Base-by-base conservation (phyloP, 23 tunicate species). In the Corella eumyota region DNA sequence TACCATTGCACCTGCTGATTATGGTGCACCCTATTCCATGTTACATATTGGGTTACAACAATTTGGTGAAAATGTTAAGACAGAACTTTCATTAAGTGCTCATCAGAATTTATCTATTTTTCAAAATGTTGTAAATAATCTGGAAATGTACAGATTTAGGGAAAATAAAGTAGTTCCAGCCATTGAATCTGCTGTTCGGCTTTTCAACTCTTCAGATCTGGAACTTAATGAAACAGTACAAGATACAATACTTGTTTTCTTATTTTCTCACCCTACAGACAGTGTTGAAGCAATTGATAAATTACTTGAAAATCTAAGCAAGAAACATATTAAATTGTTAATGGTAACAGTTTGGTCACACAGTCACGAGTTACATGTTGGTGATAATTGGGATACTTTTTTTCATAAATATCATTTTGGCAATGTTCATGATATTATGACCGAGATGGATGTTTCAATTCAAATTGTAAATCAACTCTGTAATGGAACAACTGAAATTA, bases 81-180 rank as follows among this genome's bases (percentile, higher is more conserved):
- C 25, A 27, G 62, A 55, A 22, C 22, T 75, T 25, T n/a, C n/a
- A 2, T 34, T 75, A 0, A 24, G 36, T n/a, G 35, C 27, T 30
- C 34, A 66, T n/a, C 81, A 75, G 56, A 57, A 64, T 24, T 30
- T 65, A 45, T 23, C 45, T 17, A 54, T 57, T 45, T 28, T 75
- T 4, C 25, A 32, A 30, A 66, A 65, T 31, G 21, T 73, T 17
- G 36, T 75, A 2, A 5, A 57, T n/a, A 48, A 66, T 19, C 25
- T 75, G 72, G 73, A 75, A 33, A 32, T 75, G 64, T 73, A 75
- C 30, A 36, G 68, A 7, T 38, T 64, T 28, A 40, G 45, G 7
- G 26, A 0, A 20, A 56, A 34, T 25, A 34, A 36, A 4, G 25
- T 75, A 4, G 38, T 2, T 26, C 30, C 33, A 17, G 81, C 56